Percentiles rank a stretch among this genome's conserved stretches.
Conservation (phyloP, 2,797 vertebrate genomes). For the Rhadinocentrus ornatus region DNA sequence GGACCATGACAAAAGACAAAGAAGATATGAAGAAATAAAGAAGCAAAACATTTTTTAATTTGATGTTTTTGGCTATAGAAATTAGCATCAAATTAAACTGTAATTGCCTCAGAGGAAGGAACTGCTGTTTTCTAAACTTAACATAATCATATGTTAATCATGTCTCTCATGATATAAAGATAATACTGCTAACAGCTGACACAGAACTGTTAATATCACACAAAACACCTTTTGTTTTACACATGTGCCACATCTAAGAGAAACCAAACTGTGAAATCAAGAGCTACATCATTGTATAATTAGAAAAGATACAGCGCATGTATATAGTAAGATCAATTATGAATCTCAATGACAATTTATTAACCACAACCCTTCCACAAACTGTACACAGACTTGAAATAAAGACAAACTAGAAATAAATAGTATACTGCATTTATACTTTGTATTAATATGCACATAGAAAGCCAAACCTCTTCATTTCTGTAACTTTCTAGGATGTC, state of each 20-base stretch:
- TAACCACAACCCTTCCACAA: too few species aligned
- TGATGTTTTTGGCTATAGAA: too few species aligned
- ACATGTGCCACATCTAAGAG: background rate
- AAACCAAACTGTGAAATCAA: background rate
- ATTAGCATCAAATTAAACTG: background rate
- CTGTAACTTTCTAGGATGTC: conserved; percentile 14
- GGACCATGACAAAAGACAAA: background rate
- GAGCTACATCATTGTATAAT: background rate
- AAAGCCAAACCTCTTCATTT: background rate
- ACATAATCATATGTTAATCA: background rate
- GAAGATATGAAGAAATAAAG: background rate
- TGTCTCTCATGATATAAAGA: background rate
- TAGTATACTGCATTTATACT: background rate
- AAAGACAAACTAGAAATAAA: background rate
- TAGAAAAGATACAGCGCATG: too few species aligned
- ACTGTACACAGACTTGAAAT: background rate
- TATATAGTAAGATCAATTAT: too few species aligned
- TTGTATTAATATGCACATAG: too few species aligned
- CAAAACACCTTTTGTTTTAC: too few species aligned
- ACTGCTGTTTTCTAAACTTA: background rate
- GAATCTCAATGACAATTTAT: too few species aligned
- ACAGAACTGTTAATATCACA: too few species aligned
- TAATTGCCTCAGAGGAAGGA: too few species aligned
- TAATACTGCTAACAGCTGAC: background rate
- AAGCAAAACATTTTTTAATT: background rate